A percentile compares a stretch with the other conserved stretches of the same genome.
phyloP scores from a whole-genome alignment of 2,888 invertebrate species.

The Troglohyphantes excavatus region DNA sequence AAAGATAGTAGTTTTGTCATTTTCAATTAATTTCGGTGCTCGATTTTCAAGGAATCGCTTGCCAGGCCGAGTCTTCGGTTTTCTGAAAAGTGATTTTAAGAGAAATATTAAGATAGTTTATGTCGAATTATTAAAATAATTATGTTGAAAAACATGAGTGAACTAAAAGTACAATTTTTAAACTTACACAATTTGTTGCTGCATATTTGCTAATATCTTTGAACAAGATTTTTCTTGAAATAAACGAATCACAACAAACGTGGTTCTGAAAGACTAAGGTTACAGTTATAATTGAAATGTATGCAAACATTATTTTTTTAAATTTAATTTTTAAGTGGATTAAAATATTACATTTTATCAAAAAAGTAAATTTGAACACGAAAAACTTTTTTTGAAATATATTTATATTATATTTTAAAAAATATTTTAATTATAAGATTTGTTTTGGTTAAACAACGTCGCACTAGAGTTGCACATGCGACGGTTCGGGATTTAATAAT shows the following conservation, averaged over 20 bases:
- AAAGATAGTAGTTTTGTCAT: slow-evolving; percentile 91
- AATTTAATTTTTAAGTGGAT: too few relatives aligned
- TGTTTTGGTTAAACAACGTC: too few relatives aligned
- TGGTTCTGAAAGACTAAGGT: neutral
- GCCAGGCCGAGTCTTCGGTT: slow-evolving; percentile 82
- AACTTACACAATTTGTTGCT: slow-evolving; percentile 7
- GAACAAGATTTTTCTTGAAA: neutral
- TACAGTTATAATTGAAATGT: neutral
- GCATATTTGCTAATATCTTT: neutral
- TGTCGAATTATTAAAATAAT: too few relatives aligned
- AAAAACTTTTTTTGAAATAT: too few relatives aligned
- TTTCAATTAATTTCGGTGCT: slow-evolving; percentile 94
- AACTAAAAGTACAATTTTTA: neutral
- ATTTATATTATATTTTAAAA: too few relatives aligned
- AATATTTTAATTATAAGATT: too few relatives aligned
- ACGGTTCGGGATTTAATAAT: too few relatives aligned
- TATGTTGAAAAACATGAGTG: neutral
- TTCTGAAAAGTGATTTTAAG: slow-evolving; percentile 42
- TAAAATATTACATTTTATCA: neutral
- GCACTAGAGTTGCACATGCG: too few relatives aligned
- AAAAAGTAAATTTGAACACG: neutral
- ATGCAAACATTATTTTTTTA: too few relatives aligned
- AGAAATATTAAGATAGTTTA: too few relatives aligned
- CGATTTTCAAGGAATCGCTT: slow-evolving; percentile 91
- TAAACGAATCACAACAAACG: neutral